These are phyloP conservation scores for Tachina fera DNA, from an alignment of 2,888 invertebrate species.

Conservation along the genomic window DNA sequence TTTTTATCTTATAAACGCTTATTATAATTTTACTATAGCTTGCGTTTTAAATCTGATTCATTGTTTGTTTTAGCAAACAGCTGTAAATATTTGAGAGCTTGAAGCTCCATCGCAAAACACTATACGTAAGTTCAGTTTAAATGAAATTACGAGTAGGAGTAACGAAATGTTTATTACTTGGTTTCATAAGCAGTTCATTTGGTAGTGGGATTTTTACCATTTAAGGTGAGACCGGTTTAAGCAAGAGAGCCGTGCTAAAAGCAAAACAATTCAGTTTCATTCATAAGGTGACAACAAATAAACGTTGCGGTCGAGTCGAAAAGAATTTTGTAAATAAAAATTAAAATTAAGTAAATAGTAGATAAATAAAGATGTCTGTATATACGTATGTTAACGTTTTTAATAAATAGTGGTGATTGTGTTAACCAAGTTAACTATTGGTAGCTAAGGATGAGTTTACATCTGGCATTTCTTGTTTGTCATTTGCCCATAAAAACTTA, in stretches of 20 bases:
- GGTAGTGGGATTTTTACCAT: constrained; percentile 40
- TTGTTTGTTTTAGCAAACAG: constrained; percentile 40
- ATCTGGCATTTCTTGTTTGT: no score
- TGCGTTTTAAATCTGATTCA: constrained; percentile 51
- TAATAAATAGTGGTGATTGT: constrained; percentile 16
- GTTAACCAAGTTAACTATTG: constrained; percentile 1
- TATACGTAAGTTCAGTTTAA: constrained; percentile 5
- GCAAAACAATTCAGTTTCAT: constrained; percentile 51
- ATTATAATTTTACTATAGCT: constrained; percentile 39
- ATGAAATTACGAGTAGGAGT: constrained; percentile 46
- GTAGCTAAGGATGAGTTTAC: no score
- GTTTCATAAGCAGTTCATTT: neutral
- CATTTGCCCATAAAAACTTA: no score
- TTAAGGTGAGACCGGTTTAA: constrained; percentile 37
- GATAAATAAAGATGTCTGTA: neutral
- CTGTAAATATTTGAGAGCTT: constrained; percentile 9
- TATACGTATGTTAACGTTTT: neutral
- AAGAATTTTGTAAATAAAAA: neutral
- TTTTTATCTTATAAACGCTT: neutral
- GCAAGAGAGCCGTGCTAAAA: neutral
- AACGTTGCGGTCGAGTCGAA: neutral
- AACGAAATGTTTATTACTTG: neutral
- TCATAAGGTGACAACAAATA: constrained; percentile 44
- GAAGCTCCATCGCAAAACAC: constrained; percentile 1
- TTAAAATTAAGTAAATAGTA: neutral